phyloP scores from a whole-genome alignment of 2,797 vertebrate species.

The Crocidura indochinensis region DNA sequence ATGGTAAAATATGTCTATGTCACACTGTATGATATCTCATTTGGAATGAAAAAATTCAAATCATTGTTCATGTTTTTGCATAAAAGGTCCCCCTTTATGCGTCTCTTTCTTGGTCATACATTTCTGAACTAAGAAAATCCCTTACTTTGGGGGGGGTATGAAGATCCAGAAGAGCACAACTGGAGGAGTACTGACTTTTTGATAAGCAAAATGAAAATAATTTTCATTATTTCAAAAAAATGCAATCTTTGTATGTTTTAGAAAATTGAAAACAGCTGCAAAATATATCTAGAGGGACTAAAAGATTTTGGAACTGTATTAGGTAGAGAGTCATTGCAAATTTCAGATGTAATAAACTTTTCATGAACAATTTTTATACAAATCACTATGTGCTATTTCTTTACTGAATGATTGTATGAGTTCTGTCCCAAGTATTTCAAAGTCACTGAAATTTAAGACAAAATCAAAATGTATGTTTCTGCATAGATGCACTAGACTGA shows the following conservation, averaged over 20 bases:
- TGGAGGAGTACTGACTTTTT: background rate
- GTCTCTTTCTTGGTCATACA: no score
- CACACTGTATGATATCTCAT: background rate
- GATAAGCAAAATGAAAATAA: background rate
- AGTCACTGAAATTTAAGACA: no score
- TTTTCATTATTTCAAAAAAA: background rate
- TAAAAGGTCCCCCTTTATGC: background rate
- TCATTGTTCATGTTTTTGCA: background rate
- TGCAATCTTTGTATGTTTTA: background rate
- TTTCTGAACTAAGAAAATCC: background rate
- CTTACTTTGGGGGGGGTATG: background rate
- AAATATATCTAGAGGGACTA: background rate
- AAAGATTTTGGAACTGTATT: background rate
- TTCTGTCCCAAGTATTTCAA: no score
- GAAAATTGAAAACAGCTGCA: background rate
- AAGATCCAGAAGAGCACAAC: background rate
- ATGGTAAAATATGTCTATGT: background rate
- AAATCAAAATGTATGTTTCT: no score
- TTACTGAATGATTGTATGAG: background rate
- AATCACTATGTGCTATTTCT: background rate
- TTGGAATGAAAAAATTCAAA: background rate
- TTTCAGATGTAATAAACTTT: background rate
- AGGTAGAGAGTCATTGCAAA: background rate
- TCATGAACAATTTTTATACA: background rate
- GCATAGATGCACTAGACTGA: no score